These are phyloP conservation scores for Pocillopora meandrina DNA, from an alignment of 92 coral and sea anemone genomes.

Conservation along the genomic window DNA sequence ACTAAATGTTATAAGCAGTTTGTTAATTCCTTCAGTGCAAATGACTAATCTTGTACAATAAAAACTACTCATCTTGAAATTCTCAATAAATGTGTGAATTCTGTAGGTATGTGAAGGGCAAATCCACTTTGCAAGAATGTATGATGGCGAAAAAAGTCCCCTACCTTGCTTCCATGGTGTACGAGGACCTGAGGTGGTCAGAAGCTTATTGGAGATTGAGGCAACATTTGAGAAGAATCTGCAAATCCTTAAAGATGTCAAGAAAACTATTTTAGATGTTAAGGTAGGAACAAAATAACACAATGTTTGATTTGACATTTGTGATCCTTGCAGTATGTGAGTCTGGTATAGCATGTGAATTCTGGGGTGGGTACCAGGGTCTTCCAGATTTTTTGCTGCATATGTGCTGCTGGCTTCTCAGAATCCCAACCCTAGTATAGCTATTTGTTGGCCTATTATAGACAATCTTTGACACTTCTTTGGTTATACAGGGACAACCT, in stretches of 20 bases:
- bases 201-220: slow-evolving; percentile 94
- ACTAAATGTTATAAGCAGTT: no score
- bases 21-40: no score
- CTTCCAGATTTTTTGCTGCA: no score
- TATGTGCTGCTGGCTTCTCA: no score
- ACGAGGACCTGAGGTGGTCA: slow-evolving; percentile 90
- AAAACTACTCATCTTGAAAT: neutral
- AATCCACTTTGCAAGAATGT: slow-evolving; percentile 98
- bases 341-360: no score
- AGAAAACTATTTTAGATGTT: slow-evolving; percentile 95
- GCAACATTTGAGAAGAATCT: slow-evolving; percentile 98
- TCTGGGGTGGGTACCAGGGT: no score
- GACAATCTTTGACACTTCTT: no score
- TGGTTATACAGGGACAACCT: no score
- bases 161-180: slow-evolving; percentile 98
- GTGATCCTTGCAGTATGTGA: no score
- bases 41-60: no score
- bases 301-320: neutral
- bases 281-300: slow-evolving; percentile 61
- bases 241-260: slow-evolving; percentile 93
- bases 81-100: neutral
- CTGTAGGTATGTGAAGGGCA: slow-evolving; percentile 98
- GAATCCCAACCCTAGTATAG: no score
- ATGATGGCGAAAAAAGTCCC: slow-evolving; percentile 92
- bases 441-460: no score